Base-by-base conservation (phyloP, 2,113 vertebrate species). In the Chaenogobius annularis region DNA sequence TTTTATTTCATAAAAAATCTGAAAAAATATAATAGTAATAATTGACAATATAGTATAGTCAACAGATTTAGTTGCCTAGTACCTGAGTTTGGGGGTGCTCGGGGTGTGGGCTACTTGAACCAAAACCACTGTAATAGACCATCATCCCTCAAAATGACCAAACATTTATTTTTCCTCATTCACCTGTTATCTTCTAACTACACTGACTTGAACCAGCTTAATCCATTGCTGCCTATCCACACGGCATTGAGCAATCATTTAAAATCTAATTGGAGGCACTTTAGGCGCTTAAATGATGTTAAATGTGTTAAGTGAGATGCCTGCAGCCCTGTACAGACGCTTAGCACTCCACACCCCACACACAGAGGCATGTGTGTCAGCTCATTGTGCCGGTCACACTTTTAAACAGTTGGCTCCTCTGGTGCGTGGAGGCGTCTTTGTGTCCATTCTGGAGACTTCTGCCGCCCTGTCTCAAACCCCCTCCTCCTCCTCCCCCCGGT, bases 341-440 rank as follows among this genome's bases (percentile, higher is more conserved):
- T 58, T 26, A 22, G 71, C 81, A 83, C 74, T 75, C 26, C 68
- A 78, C 77, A 84, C 74, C 73, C 68, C 59, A 69, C 65, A 74
- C 77, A 84, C 82, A 87, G 68, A 74, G 61, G 61, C 35, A 63
- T 63, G 74, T 77, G 66, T 85, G 71, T 88, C 81, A 83, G 75
- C 70, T 72, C 69, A 87, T 87, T 90, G 88, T 90, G 87, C 75
- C 68, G 84, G 90, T 85, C 91, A 91, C 91, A 92, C 90, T 91
- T 92, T 87, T 72, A 84, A 92, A 87, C 91, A 93, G 90, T 91
- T 92, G 91, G 90, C 85, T 56, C 66, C 81, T 88, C 78, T 89
- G 86, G 76, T 85, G 88, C 83, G 64, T 56, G 84, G 70, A 73
- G 82, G 69, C 66, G 83, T 78, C 89, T 89, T 93, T 90, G 85